Percentiles rank a stretch among this genome's conserved stretches.
phyloP scores from a whole-genome alignment of 2,888 invertebrate species.

The Torymus texanus region DNA sequence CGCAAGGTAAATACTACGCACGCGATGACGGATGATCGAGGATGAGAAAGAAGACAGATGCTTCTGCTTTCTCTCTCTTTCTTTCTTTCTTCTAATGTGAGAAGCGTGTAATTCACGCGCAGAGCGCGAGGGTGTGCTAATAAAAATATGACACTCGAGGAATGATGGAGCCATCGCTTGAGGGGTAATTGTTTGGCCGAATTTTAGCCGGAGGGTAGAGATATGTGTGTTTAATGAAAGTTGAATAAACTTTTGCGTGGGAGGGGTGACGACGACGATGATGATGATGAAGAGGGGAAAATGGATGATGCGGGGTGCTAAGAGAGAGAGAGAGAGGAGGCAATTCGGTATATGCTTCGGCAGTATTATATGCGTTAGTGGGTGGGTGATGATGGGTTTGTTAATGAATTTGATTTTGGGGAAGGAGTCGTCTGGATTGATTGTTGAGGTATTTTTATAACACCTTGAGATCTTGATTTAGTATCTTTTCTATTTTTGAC shows the following conservation, averaged over 20 bases:
- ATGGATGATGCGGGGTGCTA: too few species aligned
- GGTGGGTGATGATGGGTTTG: neutral
- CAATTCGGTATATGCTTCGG: too few species aligned
- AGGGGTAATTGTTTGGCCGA: constrained; percentile 36
- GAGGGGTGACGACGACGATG: neutral
- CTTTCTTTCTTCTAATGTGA: constrained; percentile 60
- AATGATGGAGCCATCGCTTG: constrained; percentile 63
- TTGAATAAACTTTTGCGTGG: constrained; percentile 16
- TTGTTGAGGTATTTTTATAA: too few species aligned
- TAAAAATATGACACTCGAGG: constrained; percentile 65
- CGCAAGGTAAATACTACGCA: neutral
- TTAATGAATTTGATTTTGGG: neutral
- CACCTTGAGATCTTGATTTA: too few species aligned
- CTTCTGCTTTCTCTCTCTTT: neutral
- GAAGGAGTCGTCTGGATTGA: too few species aligned
- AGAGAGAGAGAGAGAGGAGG: too few species aligned
- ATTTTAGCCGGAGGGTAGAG: neutral
- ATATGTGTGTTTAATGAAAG: constrained; percentile 22
- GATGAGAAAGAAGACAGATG: constrained; percentile 1
- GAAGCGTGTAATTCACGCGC: constrained; percentile 66
- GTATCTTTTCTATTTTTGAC: too few species aligned
- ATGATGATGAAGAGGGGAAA: neutral
- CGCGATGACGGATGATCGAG: constrained; percentile 22
- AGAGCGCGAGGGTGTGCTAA: constrained; percentile 60
- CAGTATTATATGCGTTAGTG: neutral